Conservation (phyloP, 2,888 invertebrate genomes). For the Hedya salicella region DNA sequence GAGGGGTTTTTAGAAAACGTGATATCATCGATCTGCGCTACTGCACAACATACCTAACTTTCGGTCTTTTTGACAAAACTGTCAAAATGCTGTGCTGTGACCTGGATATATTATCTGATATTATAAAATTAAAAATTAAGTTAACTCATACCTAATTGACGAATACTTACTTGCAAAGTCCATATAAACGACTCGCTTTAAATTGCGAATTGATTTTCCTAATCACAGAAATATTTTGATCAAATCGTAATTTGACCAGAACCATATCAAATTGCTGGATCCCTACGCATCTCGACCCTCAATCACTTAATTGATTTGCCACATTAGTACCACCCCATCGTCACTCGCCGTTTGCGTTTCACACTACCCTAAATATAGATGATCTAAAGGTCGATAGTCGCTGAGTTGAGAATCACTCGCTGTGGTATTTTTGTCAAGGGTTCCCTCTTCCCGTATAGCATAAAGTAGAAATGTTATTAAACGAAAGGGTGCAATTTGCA, state of each 20-base stretch:
- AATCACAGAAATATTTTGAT: conserved; percentile 31
- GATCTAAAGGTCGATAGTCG: conserved; percentile 44
- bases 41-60: too few species aligned
- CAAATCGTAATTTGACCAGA: conserved; percentile 57
- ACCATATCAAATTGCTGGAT: conserved; percentile 46
- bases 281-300: conserved; percentile 48
- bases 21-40: too few species aligned
- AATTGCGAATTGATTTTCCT: conserved; percentile 1
- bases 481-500: conserved; percentile 77
- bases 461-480: conserved; percentile 68
- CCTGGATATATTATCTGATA: too few species aligned
- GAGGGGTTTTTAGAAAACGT: too few species aligned
- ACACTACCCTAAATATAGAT: conserved; percentile 42
- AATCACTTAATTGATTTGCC: conserved; percentile 80
- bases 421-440: conserved; percentile 48
- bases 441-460: conserved; percentile 52
- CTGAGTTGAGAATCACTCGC: neutral
- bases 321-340: conserved; percentile 57
- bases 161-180: neutral
- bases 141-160: too few species aligned
- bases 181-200: neutral
- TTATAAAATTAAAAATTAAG: too few species aligned
- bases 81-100: too few species aligned
- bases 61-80: too few species aligned
- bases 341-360: conserved; percentile 25